Conservation (phyloP, 2,113 vertebrate species). For the Stigmatopora nigra region DNA sequence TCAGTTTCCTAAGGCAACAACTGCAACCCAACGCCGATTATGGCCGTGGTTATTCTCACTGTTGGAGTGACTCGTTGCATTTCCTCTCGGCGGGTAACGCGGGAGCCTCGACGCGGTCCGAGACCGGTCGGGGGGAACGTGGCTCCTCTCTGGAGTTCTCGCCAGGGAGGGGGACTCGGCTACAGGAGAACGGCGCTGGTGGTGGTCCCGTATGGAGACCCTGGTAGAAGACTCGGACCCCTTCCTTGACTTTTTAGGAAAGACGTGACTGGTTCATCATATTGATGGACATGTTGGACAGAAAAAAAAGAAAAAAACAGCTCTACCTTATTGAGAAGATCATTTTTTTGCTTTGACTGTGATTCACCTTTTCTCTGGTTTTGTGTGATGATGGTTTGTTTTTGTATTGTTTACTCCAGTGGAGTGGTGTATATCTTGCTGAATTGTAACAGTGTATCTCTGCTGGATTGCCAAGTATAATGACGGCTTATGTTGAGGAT, state of each 20-base stretch:
- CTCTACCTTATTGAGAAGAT: slow-evolving; percentile 41
- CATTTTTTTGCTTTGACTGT: slow-evolving; percentile 46
- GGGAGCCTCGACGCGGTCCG: slow-evolving; percentile 40
- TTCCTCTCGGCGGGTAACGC: slow-evolving; percentile 70
- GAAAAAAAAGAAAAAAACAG: slow-evolving; percentile 23
- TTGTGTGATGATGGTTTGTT: slow-evolving; percentile 43
- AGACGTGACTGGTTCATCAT: slow-evolving; percentile 64
- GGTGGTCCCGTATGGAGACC: slow-evolving; percentile 77
- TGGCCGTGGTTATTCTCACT: slow-evolving; percentile 70
- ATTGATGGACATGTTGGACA: slow-evolving; percentile 66
- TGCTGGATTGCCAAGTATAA: slow-evolving; percentile 46
- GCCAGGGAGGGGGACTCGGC: slow-evolving; percentile 27
- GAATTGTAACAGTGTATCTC: slow-evolving; percentile 36
- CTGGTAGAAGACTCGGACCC: slow-evolving; percentile 68
- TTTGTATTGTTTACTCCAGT: slow-evolving; percentile 66
- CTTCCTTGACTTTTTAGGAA: slow-evolving; percentile 63
- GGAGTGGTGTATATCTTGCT: slow-evolving; percentile 59
- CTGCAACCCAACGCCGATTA: slow-evolving; percentile 60
- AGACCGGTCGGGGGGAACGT: slow-evolving; percentile 35
- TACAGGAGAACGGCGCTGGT: slow-evolving; percentile 53
- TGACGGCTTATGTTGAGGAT: slow-evolving; percentile 62
- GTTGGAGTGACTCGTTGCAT: slow-evolving; percentile 72
- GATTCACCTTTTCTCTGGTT: slow-evolving; percentile 33
- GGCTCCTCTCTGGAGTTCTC: slow-evolving; percentile 31
- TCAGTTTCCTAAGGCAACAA: slow-evolving; percentile 77